These are phyloP conservation scores for Pitta sordida DNA, from an alignment of 2,113 vertebrate genomes.

Conservation along the genomic window DNA sequence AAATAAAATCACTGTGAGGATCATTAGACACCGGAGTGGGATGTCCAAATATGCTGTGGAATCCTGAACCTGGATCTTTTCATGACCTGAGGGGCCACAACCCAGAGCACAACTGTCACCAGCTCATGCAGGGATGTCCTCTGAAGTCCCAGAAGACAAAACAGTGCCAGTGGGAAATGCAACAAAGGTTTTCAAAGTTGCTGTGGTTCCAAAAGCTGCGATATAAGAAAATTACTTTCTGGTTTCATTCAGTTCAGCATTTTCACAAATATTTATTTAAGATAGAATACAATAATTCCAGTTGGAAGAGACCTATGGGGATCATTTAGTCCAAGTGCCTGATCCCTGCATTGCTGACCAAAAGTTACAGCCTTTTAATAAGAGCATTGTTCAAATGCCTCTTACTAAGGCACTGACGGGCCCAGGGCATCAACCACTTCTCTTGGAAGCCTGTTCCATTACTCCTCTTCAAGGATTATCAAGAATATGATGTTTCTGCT, in stretches of 20 bases:
- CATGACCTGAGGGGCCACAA: neutral
- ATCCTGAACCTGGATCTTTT: neutral
- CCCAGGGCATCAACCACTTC: neutral
- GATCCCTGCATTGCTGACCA: neutral
- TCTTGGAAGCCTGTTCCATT: neutral
- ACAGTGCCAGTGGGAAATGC: neutral
- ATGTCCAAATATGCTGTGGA: neutral
- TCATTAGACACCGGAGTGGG: neutral
- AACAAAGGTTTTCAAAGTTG: neutral
- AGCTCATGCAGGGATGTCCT: neutral
- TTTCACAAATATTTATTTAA: neutral
- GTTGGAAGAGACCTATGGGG: neutral
- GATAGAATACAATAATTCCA: neutral
- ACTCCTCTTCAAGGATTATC: neutral
- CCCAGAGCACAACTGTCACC: neutral
- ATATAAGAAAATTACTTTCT: neutral
- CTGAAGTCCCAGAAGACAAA: neutral
- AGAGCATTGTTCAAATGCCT: neutral
- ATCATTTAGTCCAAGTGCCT: neutral
- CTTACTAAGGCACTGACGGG: neutral
- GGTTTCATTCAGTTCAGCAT: neutral
- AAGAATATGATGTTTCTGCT: neutral
- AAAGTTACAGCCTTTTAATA: neutral
- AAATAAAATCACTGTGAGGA: neutral
- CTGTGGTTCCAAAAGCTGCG: neutral